Evolutionary conservation across 2,888 invertebrate genomes (phyloP).

Genomic region (Epistrophella euchroma): DNA sequence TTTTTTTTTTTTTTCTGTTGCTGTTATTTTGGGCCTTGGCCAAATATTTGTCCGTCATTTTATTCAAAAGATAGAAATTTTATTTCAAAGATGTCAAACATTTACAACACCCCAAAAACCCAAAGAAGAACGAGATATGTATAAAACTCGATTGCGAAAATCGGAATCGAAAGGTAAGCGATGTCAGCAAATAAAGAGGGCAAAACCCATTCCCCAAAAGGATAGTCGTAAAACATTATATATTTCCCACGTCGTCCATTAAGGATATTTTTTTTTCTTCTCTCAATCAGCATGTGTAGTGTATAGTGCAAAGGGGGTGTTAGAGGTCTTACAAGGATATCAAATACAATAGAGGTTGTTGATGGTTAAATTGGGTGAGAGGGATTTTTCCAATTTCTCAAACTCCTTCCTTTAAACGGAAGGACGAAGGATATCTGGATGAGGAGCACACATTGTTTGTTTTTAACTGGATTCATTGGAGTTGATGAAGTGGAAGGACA

Average conservation of each 20-base stretch:
- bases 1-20: constrained; percentile 19
- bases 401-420: constrained; percentile 6
- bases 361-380: constrained; percentile 27
- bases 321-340: constrained; percentile 37
- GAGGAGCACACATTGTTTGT: constrained; percentile 50
- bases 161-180: constrained; percentile 40
- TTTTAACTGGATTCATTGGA: constrained; percentile 62
- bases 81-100: constrained; percentile 47
- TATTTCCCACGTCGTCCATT: constrained; percentile 37
- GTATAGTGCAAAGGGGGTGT: neutral
- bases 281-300: neutral
- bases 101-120: constrained; percentile 3
- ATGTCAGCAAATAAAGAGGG: constrained; percentile 36
- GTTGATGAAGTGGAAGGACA: constrained; percentile 72
- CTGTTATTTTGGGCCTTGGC: constrained; percentile 42
- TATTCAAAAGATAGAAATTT: constrained; percentile 31
- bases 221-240: constrained; percentile 44
- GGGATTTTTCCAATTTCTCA: constrained; percentile 63
- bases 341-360: constrained; percentile 39
- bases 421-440: neutral
- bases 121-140: constrained; percentile 14
- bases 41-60: constrained; percentile 58
- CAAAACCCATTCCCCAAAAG: constrained; percentile 36
- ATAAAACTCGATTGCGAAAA: constrained; percentile 32
- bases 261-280: constrained; percentile 3